Conservation (phyloP, 1,140 invertebrate genomes). For the Parasteatoda tepidariorum region DNA sequence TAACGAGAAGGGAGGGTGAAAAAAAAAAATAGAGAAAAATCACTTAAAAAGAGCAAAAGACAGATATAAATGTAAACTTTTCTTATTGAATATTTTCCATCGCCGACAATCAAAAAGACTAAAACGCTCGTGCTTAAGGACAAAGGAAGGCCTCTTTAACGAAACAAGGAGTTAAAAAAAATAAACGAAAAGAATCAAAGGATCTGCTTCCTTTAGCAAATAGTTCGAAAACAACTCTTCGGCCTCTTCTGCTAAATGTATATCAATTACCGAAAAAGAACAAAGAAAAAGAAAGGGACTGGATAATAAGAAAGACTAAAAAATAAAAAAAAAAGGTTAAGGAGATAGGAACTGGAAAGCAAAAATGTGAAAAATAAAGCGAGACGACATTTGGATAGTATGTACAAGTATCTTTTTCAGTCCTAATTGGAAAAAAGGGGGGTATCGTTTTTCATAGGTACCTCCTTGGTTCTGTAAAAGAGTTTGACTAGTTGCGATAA, state of each 20-base stretch:
- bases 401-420: conserved; percentile 55
- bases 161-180: conserved; percentile 31
- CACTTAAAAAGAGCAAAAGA: background rate
- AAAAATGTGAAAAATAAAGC: background rate
- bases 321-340: background rate
- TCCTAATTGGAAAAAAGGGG: conserved; percentile 40
- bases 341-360: background rate
- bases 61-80: conserved; percentile 55
- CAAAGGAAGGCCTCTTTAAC: conserved; percentile 49
- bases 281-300: conserved; percentile 22
- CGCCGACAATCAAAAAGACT: conserved; percentile 42
- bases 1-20: conserved; percentile 33
- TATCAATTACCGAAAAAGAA: conserved; percentile 44
- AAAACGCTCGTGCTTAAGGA: conserved; percentile 37
- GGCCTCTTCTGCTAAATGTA: conserved; percentile 43
- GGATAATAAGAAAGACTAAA: conserved; percentile 18
- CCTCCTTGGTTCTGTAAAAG: background rate
- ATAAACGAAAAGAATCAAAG: conserved; percentile 33
- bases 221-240: conserved; percentile 58
- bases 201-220: conserved; percentile 18
- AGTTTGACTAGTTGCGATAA: conserved; percentile 40
- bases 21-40: background rate
- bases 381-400: conserved; percentile 30
- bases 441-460: conserved; percentile 55
- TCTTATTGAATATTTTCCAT: conserved; percentile 25